Evolutionary conservation across 2,113 vertebrate genomes (phyloP), one percentile per base, ranked within the genome.

Genomic region (Halichoerus grypus): DNA sequence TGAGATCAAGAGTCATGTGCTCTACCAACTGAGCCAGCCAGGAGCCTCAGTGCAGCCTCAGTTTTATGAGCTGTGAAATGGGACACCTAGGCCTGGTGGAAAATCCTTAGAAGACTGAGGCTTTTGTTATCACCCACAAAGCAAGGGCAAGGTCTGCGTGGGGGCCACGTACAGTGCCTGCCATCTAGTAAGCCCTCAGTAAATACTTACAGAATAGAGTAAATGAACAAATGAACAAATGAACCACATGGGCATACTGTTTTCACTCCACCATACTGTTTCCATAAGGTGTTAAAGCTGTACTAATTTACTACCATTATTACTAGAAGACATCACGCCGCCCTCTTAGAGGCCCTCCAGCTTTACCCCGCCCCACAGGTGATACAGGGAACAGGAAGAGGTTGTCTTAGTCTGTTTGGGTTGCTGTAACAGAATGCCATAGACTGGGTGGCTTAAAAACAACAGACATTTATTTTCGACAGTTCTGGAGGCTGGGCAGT

Each of bases 271-370:
- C 67, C 53, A 65, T 69, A 13, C 59, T 86, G 14, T 61, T 59
- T 87, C 46, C 87, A 49, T 92, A 81, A 94, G 51, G 89, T 59
- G 33, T 61, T 89, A 63, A 65, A 95, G 57, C 87, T 85, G n/a
- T n/a, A 46, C 36, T 82, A 55, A 88, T 79, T 77, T 79, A 69
- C 36, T 71, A 39, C 63, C 57, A 10, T 53, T 82, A 36, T 55
- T 91, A 80, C 53, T 72, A 80, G 31, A 91, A 94, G 22, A 49
- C 59, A 61, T 39, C 10, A 33, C 5, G 31, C 36, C 3, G 67
- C 10, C 24, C 26, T 81, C 51, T 36, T 26, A 51, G 33, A 65
- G 63, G 19, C 28, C 36, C 24, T 46, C 59, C 15, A 46, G 74
- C 84, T 69, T 90, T 26, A 26, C 16, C 31, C 26, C 7, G 46